A percentile compares a stretch with the other conserved stretches of the same genome.
These are phyloP conservation scores for Macrostomum lignano DNA, from an alignment of 1,140 invertebrate species.

Conservation along the genomic window DNA sequence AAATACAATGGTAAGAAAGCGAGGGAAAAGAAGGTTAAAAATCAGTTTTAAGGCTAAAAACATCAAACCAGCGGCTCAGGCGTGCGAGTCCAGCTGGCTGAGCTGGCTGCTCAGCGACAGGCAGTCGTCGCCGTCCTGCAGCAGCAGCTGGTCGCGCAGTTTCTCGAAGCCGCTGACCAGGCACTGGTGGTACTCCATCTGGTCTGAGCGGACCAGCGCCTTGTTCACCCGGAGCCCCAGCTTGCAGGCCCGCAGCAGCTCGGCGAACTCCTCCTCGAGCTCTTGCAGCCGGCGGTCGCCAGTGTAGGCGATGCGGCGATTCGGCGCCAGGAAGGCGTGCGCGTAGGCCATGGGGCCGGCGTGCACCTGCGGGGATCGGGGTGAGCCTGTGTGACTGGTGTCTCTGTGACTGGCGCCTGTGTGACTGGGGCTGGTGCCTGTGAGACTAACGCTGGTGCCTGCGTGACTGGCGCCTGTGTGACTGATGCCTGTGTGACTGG, in stretches of 20 bases:
- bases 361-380: conserved; percentile 45
- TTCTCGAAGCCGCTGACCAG: conserved; percentile 54
- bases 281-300: background rate
- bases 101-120: too few relatives aligned
- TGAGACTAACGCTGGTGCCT: too few relatives aligned
- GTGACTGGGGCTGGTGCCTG: too few relatives aligned
- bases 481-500: too few relatives aligned
- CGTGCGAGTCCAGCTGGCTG: too few relatives aligned
- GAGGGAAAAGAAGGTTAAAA: too few relatives aligned
- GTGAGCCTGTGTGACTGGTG: too few relatives aligned
- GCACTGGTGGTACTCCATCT: conserved; percentile 58
- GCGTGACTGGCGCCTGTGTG: too few relatives aligned
- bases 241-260: conserved; percentile 57
- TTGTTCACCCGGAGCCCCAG: conserved; percentile 56
- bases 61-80: conserved; percentile 5
- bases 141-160: conserved; percentile 45
- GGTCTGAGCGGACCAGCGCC: conserved; percentile 49
- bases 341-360: conserved; percentile 75
- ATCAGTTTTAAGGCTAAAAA: background rate
- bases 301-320: conserved; percentile 10
- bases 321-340: conserved; percentile 45
- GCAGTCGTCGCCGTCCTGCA: conserved; percentile 28
- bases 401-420: too few relatives aligned
- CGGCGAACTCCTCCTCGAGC: conserved; percentile 33
- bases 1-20: too few relatives aligned